A percentile compares a stretch with the other conserved stretches of the same genome.
phyloP scores from a whole-genome alignment of 2,797 vertebrate genomes.

The Podargus strigoides region DNA sequence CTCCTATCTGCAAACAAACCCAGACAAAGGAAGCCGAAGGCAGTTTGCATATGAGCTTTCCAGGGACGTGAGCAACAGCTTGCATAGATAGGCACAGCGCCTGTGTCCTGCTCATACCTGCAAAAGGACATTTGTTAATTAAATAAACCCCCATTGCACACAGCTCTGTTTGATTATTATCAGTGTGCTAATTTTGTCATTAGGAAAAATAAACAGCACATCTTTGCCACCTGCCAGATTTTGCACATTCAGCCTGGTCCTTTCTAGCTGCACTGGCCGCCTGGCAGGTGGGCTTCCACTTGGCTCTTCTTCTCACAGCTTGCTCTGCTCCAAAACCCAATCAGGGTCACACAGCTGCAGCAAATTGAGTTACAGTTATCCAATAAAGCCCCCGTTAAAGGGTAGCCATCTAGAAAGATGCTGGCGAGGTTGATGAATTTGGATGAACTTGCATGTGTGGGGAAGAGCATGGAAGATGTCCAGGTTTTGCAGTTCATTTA shows the following conservation, averaged over 20 bases:
- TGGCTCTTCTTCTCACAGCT: not conserved
- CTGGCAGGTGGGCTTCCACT: slow-evolving; percentile 28
- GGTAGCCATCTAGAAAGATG: slow-evolving; percentile 55
- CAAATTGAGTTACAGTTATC: slow-evolving; percentile 39
- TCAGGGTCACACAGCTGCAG: slow-evolving; percentile 50
- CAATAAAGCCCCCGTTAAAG: slow-evolving; percentile 58
- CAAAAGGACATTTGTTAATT: slow-evolving; percentile 42
- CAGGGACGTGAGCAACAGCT: not conserved
- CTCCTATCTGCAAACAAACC: not conserved
- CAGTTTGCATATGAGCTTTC: not conserved
- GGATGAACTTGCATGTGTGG: not conserved
- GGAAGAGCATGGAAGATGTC: not conserved
- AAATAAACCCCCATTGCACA: not conserved
- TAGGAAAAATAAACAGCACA: slow-evolving; percentile 15
- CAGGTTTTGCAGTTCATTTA: slow-evolving; percentile 7
- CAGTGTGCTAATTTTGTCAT: slow-evolving; percentile 50
- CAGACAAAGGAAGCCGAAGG: not conserved
- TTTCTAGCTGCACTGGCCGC: not conserved
- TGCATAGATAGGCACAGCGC: not conserved
- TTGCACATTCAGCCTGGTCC: not conserved
- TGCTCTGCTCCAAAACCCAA: not conserved
- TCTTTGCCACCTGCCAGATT: slow-evolving; percentile 21
- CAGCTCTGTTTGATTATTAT: slow-evolving; percentile 13
- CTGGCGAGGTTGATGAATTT: slow-evolving; percentile 28
- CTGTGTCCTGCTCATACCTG: not conserved